These are phyloP conservation scores for Orthosia incerta DNA, from an alignment of 2,888 invertebrate genomes.

Conservation along the genomic window DNA sequence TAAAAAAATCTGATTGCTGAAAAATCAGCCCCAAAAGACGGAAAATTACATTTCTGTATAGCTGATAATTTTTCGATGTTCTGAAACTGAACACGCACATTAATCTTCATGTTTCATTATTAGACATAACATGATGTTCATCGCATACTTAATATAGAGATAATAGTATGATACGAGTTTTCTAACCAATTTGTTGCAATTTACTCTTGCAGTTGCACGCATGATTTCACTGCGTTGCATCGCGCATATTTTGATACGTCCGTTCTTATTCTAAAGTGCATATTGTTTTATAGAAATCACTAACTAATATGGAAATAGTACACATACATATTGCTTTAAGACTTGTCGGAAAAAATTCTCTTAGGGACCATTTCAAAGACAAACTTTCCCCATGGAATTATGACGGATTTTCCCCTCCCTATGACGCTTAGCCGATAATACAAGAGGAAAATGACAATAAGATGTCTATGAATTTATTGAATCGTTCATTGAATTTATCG, in stretches of 20 bases:
- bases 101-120: constrained; percentile 41
- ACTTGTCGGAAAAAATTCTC: too few species aligned
- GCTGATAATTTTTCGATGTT: constrained; percentile 25
- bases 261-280: not conserved
- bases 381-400: not conserved
- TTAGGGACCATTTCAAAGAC: not conserved
- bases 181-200: constrained; percentile 50
- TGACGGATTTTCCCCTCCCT: not conserved
- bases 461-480: constrained; percentile 4
- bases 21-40: not conserved
- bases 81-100: constrained; percentile 40
- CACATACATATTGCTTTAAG: not conserved
- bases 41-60: constrained; percentile 11
- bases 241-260: constrained; percentile 1
- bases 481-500: constrained; percentile 14
- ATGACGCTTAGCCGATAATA: constrained; percentile 1
- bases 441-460: constrained; percentile 1
- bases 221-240: constrained; percentile 33
- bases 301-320: not conserved
- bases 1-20: too few species aligned
- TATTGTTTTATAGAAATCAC: constrained; percentile 1
- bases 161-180: constrained; percentile 43
- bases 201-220: constrained; percentile 42
- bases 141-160: constrained; percentile 26
- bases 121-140: constrained; percentile 22